These are phyloP conservation scores for Erpornis zantholeuca DNA, from an alignment of 2,113 vertebrate species.

Conservation along the genomic window DNA sequence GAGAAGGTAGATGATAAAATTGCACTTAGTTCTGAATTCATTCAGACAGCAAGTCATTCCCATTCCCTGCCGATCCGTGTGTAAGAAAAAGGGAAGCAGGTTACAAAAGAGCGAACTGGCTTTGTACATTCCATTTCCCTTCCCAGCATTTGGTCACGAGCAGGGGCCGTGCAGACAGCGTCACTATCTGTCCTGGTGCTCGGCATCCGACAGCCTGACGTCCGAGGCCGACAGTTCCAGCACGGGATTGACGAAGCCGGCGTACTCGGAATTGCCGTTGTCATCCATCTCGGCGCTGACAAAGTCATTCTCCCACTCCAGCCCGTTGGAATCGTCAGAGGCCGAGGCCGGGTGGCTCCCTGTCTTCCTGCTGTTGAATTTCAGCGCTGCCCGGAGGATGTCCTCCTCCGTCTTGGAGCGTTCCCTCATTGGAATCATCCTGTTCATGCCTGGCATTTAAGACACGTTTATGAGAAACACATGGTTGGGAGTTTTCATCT, in stretches of 20 bases:
- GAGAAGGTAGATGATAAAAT: constrained; percentile 73
- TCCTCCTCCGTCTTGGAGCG: constrained; percentile 95
- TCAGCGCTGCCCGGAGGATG: constrained; percentile 89
- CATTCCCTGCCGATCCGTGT: background rate
- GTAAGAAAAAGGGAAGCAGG: background rate
- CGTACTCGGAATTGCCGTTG: constrained; percentile 84
- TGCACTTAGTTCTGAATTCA: constrained; percentile 74
- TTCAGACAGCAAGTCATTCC: constrained; percentile 11
- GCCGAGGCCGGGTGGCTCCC: constrained; percentile 86
- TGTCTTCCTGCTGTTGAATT: constrained; percentile 67
- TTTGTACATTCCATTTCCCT: constrained; percentile 17
- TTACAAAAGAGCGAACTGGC: background rate
- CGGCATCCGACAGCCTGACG: constrained; percentile 24
- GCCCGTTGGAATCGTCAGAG: constrained; percentile 89
- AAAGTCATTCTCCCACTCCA: constrained; percentile 99
- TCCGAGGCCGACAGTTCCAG: constrained; percentile 79
- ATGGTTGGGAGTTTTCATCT: rapidly evolving
- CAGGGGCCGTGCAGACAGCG: background rate
- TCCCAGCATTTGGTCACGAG: constrained; percentile 13
- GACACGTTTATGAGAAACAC: background rate
- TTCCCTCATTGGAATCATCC: constrained; percentile 85
- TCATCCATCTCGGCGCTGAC: constrained; percentile 88
- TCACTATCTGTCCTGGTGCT: constrained; percentile 80
- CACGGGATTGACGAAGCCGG: constrained; percentile 92
- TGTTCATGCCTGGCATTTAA: constrained; percentile 84